Evolutionary conservation across 1,140 invertebrate species (phyloP).

Genomic region (Drosophila auraria): DNA sequence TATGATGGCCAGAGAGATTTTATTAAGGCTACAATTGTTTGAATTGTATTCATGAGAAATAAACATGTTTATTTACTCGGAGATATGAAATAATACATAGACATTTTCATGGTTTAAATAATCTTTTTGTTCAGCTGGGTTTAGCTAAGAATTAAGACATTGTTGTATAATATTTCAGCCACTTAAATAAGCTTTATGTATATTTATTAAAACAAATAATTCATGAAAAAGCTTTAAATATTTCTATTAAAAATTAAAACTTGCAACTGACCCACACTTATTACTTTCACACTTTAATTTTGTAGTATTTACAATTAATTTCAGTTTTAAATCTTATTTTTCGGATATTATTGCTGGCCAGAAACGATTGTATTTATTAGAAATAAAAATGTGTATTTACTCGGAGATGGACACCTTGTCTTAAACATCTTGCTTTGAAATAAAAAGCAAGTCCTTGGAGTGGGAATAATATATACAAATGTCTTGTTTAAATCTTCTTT

Average conservation of each 20-base stretch:
- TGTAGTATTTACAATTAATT: neutral
- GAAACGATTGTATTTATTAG: too few relatives aligned
- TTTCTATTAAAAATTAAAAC: neutral
- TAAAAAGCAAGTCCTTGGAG: neutral
- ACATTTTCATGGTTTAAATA: too few relatives aligned
- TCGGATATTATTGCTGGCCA: too few relatives aligned
- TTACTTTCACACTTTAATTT: constrained; percentile 8
- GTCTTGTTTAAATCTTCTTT: neutral
- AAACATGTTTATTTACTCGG: neutral
- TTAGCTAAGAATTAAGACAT: too few relatives aligned
- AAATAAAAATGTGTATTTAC: too few relatives aligned
- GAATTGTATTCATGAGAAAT: neutral
- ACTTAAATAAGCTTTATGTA: too few relatives aligned
- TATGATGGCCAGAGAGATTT: neutral
- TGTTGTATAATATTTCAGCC: too few relatives aligned
- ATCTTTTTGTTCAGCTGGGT: too few relatives aligned
- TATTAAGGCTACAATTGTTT: neutral
- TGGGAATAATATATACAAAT: neutral
- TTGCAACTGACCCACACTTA: neutral
- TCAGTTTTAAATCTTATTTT: too few relatives aligned
- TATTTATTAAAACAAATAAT: too few relatives aligned
- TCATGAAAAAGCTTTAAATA: too few relatives aligned
- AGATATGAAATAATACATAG: neutral
- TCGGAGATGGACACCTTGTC: neutral
- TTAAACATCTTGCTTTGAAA: constrained; percentile 1